A percentile compares a stretch with the other conserved stretches of the same genome.
Evolutionary conservation across 2,797 vertebrate species (phyloP).

Genomic region (Poecile montanus): DNA sequence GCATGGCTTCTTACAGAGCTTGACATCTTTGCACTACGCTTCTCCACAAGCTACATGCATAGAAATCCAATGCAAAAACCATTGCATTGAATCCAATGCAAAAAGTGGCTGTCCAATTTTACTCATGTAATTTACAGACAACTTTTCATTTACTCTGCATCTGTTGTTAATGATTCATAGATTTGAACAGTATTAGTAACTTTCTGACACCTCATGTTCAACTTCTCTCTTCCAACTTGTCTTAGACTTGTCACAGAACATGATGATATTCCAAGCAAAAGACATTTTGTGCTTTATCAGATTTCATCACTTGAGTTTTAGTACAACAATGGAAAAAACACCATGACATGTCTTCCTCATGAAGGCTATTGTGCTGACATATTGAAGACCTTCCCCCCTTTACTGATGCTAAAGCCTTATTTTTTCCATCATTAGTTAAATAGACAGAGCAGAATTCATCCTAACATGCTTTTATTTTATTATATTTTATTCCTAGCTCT

Average conservation of each 20-base stretch:
- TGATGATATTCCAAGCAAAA: slow-evolving; percentile 39
- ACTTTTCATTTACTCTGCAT: slow-evolving; percentile 31
- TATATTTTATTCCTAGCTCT: neutral
- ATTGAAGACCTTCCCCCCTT: neutral
- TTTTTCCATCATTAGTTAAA: neutral
- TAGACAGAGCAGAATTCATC: neutral
- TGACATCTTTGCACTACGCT: neutral
- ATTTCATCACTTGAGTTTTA: slow-evolving; percentile 17
- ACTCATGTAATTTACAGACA: neutral
- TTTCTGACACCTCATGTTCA: slow-evolving; percentile 49
- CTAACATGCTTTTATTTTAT: neutral
- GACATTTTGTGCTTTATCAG: slow-evolving; percentile 34
- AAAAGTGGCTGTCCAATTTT: neutral
- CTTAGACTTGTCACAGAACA: slow-evolving; percentile 56
- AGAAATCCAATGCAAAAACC: neutral
- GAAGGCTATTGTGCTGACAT: neutral
- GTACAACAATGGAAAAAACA: neutral
- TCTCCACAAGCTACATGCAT: neutral
- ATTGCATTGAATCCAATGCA: neutral
- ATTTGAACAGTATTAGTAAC: slow-evolving; percentile 54
- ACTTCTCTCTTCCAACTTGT: slow-evolving; percentile 42
- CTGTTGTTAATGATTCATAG: slow-evolving; percentile 57
- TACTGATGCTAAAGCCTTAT: neutral
- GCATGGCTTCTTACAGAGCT: neutral
- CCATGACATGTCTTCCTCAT: neutral